A percentile compares a stretch with the other conserved stretches of the same genome.
Conservation (phyloP, 1,140 invertebrate species). For the Drosophila neocordata region DNA sequence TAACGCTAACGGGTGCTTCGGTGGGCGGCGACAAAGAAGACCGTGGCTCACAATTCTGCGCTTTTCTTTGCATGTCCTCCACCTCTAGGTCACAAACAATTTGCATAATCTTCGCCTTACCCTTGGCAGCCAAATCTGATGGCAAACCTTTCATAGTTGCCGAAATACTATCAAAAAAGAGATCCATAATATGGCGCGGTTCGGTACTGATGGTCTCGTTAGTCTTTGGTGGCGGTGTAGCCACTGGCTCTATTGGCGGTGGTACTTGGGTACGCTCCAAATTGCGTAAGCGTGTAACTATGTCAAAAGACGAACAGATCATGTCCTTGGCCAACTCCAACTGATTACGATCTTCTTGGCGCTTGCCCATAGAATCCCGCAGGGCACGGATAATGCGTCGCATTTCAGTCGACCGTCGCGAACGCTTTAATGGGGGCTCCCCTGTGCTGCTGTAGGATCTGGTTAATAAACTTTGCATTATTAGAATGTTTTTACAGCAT, state of each 20-base stretch:
- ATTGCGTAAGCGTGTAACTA: conserved; percentile 53
- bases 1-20: neutral
- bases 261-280: conserved; percentile 32
- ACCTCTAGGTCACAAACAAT: conserved; percentile 67
- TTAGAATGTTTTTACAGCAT: neutral
- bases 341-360: conserved; percentile 51
- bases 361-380: conserved; percentile 49
- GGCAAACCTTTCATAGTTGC: conserved; percentile 73
- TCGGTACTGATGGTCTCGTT: neutral
- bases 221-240: neutral
- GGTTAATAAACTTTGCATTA: neutral
- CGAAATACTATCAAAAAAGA: conserved; percentile 73
- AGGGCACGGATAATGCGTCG: conserved; percentile 50
- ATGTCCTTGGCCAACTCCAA: conserved; percentile 66
- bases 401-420: conserved; percentile 46
- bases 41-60: neutral
- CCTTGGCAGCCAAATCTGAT: conserved; percentile 65
- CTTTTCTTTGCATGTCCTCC: conserved; percentile 47
- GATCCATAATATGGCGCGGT: conserved; percentile 53
- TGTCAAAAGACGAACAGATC: conserved; percentile 68
- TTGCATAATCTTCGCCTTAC: conserved; percentile 75
- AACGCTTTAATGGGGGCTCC: conserved; percentile 49
- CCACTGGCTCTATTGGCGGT: neutral
- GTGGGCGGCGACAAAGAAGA: neutral
- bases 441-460: conserved; percentile 56